A percentile compares a stretch with the other conserved stretches of the same genome.
These are phyloP conservation scores for Cryptomyrus ogoouensis DNA, from an alignment of 2,113 vertebrate genomes.

Conservation along the genomic window DNA sequence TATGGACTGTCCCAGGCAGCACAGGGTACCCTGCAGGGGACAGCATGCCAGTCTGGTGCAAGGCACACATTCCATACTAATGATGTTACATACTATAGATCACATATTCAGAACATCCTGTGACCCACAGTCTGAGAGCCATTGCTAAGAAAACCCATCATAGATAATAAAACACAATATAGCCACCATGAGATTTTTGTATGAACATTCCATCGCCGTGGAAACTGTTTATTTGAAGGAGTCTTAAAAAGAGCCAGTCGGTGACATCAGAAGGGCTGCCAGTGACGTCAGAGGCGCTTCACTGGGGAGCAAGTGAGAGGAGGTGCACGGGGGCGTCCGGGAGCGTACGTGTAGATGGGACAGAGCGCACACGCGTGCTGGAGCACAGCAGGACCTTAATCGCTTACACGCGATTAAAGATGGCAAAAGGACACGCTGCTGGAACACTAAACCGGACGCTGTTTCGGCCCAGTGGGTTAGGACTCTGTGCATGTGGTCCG, in stretches of 20 bases:
- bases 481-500: not conserved
- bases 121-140: not conserved
- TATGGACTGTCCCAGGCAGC: not conserved
- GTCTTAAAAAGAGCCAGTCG: not conserved
- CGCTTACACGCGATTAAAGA: not conserved
- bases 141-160: not conserved
- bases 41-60: not conserved
- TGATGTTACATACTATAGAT: not conserved
- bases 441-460: not conserved
- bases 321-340: not conserved
- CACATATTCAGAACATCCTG: not conserved
- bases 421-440: not conserved
- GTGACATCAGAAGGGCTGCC: not conserved
- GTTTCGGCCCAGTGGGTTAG: not conserved
- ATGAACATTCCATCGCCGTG: not conserved
- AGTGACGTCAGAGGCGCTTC: not conserved
- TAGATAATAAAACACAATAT: not conserved
- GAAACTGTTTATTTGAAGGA: not conserved
- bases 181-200: not conserved
- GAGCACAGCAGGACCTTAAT: not conserved
- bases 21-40: not conserved
- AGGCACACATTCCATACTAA: not conserved
- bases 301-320: not conserved
- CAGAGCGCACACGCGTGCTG: not conserved
- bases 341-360: not conserved